Evolutionary conservation across 1,140 invertebrate genomes (phyloP), one percentile per base, ranked within the genome.

Genomic region (Trigoniulus corallinus): DNA sequence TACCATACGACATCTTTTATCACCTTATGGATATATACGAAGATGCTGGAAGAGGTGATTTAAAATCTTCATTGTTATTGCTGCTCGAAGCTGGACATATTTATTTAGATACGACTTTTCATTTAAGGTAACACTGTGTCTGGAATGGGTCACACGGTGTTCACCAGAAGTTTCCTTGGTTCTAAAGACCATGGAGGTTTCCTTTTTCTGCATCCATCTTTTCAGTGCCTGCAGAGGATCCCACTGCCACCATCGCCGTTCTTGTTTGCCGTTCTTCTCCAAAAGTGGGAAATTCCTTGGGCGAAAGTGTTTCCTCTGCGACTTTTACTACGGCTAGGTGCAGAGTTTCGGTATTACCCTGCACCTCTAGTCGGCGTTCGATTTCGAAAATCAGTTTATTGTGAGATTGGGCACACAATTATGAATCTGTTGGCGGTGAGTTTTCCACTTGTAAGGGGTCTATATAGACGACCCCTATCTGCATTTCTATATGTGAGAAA

Each of bases 371-470:
- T 89, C 23, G 87, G 84, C n/a, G 75, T 83, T 21, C 70, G 83
- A 20, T 74, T 80, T 60, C 64, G 88, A 15, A 81, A 85, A 51
- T 78, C 86, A 0, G 81, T 88, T 1, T 92, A 84, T 64, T 82
- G 76, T 43, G 85, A 92, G 70, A 84, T 91, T 50, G 86, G 86
- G 12, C 84, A 89, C 58, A 91, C 87, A 7, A 87, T 92, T 44
- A 88, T 91, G 69, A 89, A 87, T 69, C 72, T 91, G 34, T 65
- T 91, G 48, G 84, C 84, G 3, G 74, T 77, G 61, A 68, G 71
- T n/a, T 39, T 41, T 21, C 15, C 45, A n/a, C n/a, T n/a, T n/a
- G n/a, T 25, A 20, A 51, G n/a, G n/a, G 13, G 23, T n/a, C 13
- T 52, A 10, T 34, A 25, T 50, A 24, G n/a, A 21, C 34, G 7